A percentile compares a stretch with the other conserved stretches of the same genome.
These are phyloP conservation scores for Discoglossus pictus DNA, from an alignment of 2,797 vertebrate genomes.

Conservation along the genomic window DNA sequence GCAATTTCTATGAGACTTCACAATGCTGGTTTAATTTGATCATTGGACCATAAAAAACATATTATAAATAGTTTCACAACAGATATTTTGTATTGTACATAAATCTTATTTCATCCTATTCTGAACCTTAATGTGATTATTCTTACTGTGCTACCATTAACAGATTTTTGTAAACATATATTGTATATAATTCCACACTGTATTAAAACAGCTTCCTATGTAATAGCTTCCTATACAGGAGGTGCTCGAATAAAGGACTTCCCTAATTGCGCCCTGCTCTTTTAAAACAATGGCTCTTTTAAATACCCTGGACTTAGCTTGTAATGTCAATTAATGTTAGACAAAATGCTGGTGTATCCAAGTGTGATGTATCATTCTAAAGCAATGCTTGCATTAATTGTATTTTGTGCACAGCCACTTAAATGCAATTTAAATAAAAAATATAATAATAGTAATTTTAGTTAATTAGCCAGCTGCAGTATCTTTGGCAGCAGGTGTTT, in stretches of 20 bases:
- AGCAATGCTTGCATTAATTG: slow-evolving; percentile 12
- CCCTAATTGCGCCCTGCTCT: slow-evolving; percentile 14
- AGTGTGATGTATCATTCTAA: background rate
- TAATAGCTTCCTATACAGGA: slow-evolving; percentile 35
- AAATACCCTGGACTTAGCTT: slow-evolving; percentile 21
- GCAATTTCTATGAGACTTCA: too few relatives aligned
- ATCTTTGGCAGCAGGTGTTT: slow-evolving; percentile 50
- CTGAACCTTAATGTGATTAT: slow-evolving; percentile 29
- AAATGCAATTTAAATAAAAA: slow-evolving; percentile 36
- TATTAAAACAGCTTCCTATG: slow-evolving; percentile 33
- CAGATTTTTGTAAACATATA: slow-evolving; percentile 40
- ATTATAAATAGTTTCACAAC: too few relatives aligned
- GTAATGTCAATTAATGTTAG: slow-evolving; percentile 16
- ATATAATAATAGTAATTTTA: slow-evolving; percentile 44
- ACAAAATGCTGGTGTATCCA: background rate
- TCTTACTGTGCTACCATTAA: slow-evolving; percentile 27
- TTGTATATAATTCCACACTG: slow-evolving; percentile 41
- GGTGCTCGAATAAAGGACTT: slow-evolving; percentile 30
- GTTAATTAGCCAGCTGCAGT: slow-evolving; percentile 29
- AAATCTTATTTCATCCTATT: slow-evolving; percentile 18
- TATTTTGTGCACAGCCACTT: slow-evolving; percentile 47
- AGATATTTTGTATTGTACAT: too few relatives aligned
- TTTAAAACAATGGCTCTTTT: slow-evolving; percentile 33
- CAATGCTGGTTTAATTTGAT: too few relatives aligned
- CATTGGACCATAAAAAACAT: too few relatives aligned